Evolutionary conservation across 2,797 vertebrate species (phyloP), one percentile per base, ranked within the genome.

Genomic region (Schizopygopsis malacanthus): DNA sequence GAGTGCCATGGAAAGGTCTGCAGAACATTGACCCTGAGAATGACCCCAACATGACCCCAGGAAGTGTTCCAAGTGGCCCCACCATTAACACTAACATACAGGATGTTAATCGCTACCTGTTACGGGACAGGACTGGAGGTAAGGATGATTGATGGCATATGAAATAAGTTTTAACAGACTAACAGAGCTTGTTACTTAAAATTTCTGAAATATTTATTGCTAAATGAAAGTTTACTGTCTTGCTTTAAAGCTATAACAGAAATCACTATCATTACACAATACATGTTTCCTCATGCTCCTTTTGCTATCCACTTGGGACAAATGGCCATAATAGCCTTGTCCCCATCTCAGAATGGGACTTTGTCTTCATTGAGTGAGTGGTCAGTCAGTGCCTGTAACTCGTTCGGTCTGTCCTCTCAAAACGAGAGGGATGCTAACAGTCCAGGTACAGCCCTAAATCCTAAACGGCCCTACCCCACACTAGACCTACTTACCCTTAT

Each of bases 21-120:
- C 98, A 99, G 95, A 99, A 98, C 87, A 99, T 99, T 37, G 98
- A 99, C 92, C 98, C 98, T 0, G 98, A 99, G 93, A 99, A 97
- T 85, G 98, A 99, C 94, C 98, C 98, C 0, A 98, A 99, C 89
- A 97, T 99, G 95, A 99, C 98, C 86, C 98, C 98, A 88, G 98
- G 98, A 89, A 99, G 98, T 56, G 98, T 99, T 90, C 97, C 97
- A 69, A 99, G 96, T 0, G 98, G 97, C 87, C 98, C 98, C 6
- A 98, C 97, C 90, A 99, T 99, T 91, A 99, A 99, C 92, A 99
- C 98, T 93, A 99, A 98, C 82, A 99, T 99, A 83, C 98, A 99
- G 72, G 98, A 99, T 84, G 98, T 99, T 89, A 98, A 99, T 93
- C 97, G 98, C 90, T 99, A 99, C 95, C 96, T 99, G 92, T 96